phyloP scores from a whole-genome alignment of 2,888 invertebrate genomes.

The Cephus nigrinus region DNA sequence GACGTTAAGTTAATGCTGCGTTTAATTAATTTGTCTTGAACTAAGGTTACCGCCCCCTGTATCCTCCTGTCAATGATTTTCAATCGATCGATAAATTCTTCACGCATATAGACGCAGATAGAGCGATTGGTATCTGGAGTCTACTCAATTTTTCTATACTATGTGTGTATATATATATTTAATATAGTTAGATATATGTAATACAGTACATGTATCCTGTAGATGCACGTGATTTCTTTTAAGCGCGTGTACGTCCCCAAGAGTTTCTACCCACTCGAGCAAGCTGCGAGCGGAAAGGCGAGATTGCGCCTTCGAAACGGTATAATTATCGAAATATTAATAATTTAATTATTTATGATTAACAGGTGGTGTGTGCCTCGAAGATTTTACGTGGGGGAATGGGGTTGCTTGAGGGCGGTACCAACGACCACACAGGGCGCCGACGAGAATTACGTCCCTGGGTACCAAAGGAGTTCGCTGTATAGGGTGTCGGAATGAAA shows the following conservation, averaged over 20 bases:
- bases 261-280: conserved; percentile 12
- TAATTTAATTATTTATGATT: conserved; percentile 55
- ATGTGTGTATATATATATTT: not conserved
- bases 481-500: conserved; percentile 11
- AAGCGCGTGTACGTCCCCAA: not conserved
- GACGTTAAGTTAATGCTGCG: conserved; percentile 15
- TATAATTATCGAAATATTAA: conserved; percentile 54
- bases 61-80: conserved; percentile 48
- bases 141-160: not conserved
- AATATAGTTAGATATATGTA: not conserved
- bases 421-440: conserved; percentile 45
- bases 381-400: not conserved
- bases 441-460: conserved; percentile 29
- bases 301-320: conserved; percentile 27
- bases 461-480: conserved; percentile 2
- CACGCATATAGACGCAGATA: conserved; percentile 7
- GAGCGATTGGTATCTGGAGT: conserved; percentile 12
- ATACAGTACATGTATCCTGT: not conserved
- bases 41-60: conserved; percentile 46
- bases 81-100: conserved; percentile 37
- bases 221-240: not conserved
- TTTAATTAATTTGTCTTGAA: conserved; percentile 52
- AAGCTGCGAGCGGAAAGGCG: conserved; percentile 6
- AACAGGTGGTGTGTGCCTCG: conserved; percentile 46
- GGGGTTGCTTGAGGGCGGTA: conserved; percentile 37